Evolutionary conservation across 2,797 vertebrate species (phyloP).

Genomic region (Sebastes jordani): DNA sequence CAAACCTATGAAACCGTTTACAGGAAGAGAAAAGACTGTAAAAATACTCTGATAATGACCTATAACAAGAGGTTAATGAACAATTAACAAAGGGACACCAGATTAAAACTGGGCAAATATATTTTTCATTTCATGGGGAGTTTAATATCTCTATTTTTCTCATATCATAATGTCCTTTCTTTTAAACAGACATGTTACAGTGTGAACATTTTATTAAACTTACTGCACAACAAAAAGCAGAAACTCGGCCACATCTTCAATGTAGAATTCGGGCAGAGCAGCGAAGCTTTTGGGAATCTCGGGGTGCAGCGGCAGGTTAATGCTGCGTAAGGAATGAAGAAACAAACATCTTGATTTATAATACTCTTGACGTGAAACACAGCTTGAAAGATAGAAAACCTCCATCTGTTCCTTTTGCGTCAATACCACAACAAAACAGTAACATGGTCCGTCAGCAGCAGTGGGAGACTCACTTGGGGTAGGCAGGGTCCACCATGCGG

Average conservation of each 20-base stretch:
- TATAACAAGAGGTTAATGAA: no score
- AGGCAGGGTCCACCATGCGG: constrained; percentile 93
- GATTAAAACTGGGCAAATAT: no score
- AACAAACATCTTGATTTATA: background rate
- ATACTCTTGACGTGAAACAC: background rate
- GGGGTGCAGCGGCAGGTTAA: constrained; percentile 91
- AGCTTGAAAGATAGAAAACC: background rate
- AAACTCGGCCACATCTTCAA: constrained; percentile 99
- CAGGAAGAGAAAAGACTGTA: no score
- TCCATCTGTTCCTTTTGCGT: background rate
- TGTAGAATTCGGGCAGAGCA: constrained; percentile 97
- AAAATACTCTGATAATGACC: no score
- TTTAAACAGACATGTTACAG: background rate
- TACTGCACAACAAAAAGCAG: constrained; percentile 99
- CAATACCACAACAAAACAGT: background rate
- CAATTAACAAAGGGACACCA: no score
- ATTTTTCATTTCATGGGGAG: no score
- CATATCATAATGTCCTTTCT: background rate
- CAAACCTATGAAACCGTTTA: no score
- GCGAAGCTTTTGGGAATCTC: constrained; percentile 98
- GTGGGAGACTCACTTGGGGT: constrained; percentile 89
- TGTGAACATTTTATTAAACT: constrained; percentile 70
- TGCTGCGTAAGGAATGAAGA: constrained; percentile 71
- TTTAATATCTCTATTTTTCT: background rate
- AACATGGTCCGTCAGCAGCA: background rate